phyloP scores from a whole-genome alignment of 2,797 vertebrate genomes.

The Xyrichtys novacula region DNA sequence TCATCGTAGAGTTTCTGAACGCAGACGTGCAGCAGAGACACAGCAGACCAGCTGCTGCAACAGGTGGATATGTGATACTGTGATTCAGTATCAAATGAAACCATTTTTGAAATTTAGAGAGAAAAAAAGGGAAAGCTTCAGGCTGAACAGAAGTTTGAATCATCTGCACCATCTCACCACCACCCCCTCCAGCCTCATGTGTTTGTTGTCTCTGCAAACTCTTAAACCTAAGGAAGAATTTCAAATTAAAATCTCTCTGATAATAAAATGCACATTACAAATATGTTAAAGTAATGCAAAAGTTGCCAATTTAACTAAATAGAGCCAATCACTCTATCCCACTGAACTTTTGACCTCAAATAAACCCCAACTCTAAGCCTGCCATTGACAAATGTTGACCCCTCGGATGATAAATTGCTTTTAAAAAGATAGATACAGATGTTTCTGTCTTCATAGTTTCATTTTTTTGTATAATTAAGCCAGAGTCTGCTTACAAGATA shows the following conservation, averaged over 20 bases:
- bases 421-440: not conserved
- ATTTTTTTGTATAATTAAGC: slow-evolving; percentile 8
- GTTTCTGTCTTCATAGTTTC: not conserved
- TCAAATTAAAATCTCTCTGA: not conserved
- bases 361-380: not conserved
- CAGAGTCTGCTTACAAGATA: not conserved
- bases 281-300: too few species aligned
- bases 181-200: not conserved
- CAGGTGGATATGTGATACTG: not conserved
- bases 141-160: too few species aligned
- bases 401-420: not conserved
- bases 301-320: too few species aligned
- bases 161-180: too few species aligned
- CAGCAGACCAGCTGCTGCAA: not conserved
- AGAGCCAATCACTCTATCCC: not conserved
- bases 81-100: slow-evolving; percentile 12
- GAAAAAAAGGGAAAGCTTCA: too few species aligned
- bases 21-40: not conserved
- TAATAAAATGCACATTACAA: too few species aligned
- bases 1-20: not conserved
- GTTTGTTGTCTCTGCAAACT: not conserved
- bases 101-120: too few species aligned
- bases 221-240: not conserved
- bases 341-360: not conserved
- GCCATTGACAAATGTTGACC: not conserved